Evolutionary conservation across 2,113 vertebrate species (phyloP), one percentile per base, ranked within the genome.

Genomic region (Origma solitaria): DNA sequence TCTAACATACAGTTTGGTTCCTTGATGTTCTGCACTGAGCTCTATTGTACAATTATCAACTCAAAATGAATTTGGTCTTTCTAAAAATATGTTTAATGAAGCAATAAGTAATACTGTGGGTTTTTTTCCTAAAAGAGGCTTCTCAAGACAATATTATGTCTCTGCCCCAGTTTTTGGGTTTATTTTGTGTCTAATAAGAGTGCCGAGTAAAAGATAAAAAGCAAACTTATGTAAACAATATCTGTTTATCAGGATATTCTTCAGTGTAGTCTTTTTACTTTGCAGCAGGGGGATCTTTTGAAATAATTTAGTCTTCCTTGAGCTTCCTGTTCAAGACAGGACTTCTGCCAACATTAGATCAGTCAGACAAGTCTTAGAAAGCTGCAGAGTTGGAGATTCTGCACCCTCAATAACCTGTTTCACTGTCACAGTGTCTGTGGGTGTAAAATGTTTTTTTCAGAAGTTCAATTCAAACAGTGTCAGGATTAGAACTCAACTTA

Each of bases 381-480:
- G 12, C 19, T 50, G 40, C 35, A 65, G 56, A 44, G 20, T 23
- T 69, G 47, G 70, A 51, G 64, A 58, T 68, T 82, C 76, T 82
- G 56, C 61, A 82, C 57, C 50, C 21, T 44, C 28, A 79, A 35
- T 60, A 75, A 79, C 28, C 28, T 56, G 24, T 73, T 86, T 44
- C 38, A 35, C 2, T 73, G 54, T 78, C 0, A 0, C 35, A 49
- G 1, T 54, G 64, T 69, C 45, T 75, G 5, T 11, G 2, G 37
- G 73, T 68, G 44, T 65, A 21, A 66, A 77, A 42, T 40, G 37
- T 53, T 80, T 73, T 73, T 86, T 86, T 61, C n/a, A 33, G 20
- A 28, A 58, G 35, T 79, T 33, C 37, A 47, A 4, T 81, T 65
- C 57, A 60, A 60, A 84, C 33, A 22, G 20, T 71, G 42, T 66